Percentiles rank a stretch among this genome's conserved stretches.
phyloP scores from a whole-genome alignment of 1,140 invertebrate species.

The Chionoecetes opilio region DNA sequence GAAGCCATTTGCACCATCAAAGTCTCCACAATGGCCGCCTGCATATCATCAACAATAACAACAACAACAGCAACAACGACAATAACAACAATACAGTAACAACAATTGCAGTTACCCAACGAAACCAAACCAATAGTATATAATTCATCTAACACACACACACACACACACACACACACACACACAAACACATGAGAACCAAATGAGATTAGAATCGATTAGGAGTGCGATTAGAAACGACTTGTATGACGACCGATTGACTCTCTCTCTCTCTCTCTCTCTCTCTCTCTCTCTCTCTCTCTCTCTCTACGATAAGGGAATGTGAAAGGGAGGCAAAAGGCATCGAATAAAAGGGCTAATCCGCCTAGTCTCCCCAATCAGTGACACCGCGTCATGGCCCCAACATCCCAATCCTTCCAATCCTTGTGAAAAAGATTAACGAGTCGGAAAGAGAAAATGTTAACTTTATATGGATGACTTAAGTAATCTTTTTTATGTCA shows the following conservation, averaged over 20 bases:
- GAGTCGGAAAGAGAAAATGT: no score
- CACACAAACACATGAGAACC: neutral
- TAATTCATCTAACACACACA: neutral
- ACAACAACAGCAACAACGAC: no score
- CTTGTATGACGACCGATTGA: neutral
- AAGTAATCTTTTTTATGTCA: no score
- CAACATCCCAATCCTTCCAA: neutral
- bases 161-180: conserved; percentile 24
- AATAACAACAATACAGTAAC: no score
- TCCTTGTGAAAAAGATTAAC: no score
- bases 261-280: conserved; percentile 11
- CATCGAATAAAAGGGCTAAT: neutral
- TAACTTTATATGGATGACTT: no score
- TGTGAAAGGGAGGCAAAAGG: neutral
- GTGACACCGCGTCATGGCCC: neutral
- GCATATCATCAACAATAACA: no score
- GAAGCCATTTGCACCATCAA: no score
- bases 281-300: conserved; percentile 14
- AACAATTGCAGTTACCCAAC: no score
- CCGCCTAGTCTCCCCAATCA: neutral
- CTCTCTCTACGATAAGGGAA: neutral
- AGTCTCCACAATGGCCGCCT: no score
- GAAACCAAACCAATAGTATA: no score
- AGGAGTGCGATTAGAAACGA: neutral
- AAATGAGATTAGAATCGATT: neutral